Evolutionary conservation across 2,113 vertebrate species (phyloP).

Genomic region (Psephotus haematonotus): DNA sequence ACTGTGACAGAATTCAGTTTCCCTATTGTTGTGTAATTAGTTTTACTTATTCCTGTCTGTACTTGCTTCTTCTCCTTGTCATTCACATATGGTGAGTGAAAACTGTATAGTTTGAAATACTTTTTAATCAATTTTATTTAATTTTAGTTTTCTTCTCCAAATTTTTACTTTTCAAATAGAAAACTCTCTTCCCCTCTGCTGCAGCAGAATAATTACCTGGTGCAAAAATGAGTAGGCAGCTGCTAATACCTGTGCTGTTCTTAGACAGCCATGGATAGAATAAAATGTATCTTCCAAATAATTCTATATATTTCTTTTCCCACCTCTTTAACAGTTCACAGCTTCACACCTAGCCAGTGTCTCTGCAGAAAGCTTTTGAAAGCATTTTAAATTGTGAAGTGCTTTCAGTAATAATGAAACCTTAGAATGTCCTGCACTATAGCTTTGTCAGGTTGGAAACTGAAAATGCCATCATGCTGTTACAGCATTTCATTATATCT

Average conservation of each 20-base stretch:
- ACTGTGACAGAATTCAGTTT: background rate
- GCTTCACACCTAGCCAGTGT: background rate
- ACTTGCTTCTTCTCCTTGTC: background rate
- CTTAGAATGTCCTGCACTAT: background rate
- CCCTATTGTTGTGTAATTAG: background rate
- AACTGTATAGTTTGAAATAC: background rate
- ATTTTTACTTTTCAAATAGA: background rate
- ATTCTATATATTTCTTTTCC: slow-evolving; percentile 16
- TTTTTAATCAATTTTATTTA: background rate
- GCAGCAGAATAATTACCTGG: background rate
- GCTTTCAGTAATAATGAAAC: slow-evolving; percentile 14
- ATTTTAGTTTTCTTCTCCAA: background rate
- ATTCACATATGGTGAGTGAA: background rate
- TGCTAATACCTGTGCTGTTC: background rate
- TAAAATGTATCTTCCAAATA: slow-evolving; percentile 7
- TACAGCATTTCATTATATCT: slow-evolving; percentile 28
- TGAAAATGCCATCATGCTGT: background rate
- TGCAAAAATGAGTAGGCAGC: background rate
- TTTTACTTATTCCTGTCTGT: background rate
- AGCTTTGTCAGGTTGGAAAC: background rate
- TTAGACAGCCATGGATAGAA: background rate
- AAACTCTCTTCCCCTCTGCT: background rate
- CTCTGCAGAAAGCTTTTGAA: slow-evolving; percentile 40
- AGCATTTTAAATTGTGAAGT: slow-evolving; percentile 23
- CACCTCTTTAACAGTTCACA: slow-evolving; percentile 24